These are phyloP conservation scores for Erebia epiphron DNA, from an alignment of 2,888 invertebrate species.

Conservation along the genomic window DNA sequence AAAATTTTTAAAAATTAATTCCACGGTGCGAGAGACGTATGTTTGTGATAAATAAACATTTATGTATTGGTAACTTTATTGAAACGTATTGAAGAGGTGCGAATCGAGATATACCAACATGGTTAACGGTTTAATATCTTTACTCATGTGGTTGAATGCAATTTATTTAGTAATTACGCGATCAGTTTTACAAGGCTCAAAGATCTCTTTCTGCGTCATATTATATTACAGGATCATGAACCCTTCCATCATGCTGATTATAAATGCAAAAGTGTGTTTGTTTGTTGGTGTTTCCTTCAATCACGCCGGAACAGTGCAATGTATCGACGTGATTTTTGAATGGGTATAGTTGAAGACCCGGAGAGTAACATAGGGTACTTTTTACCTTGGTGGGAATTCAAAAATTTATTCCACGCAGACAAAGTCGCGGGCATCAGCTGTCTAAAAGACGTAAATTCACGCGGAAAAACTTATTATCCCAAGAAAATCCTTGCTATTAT, in stretches of 20 bases:
- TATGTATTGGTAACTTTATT: background rate
- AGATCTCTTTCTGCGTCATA: background rate
- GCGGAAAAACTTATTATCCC: no score
- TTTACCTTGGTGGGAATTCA: no score
- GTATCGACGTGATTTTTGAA: no score
- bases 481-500: no score
- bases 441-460: no score
- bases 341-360: no score
- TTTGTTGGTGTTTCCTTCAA: no score
- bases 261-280: background rate
- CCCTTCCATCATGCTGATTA: background rate
- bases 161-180: constrained; percentile 1
- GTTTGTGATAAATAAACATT: constrained; percentile 9
- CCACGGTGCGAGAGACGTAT: background rate
- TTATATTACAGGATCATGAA: background rate
- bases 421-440: no score
- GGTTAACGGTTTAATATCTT: background rate
- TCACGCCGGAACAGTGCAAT: no score
- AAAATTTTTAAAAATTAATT: constrained; percentile 4
- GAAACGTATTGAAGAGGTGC: constrained; percentile 7
- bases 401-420: no score
- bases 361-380: no score
- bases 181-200: background rate
- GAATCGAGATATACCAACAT: constrained; percentile 4
- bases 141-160: background rate